phyloP scores from a whole-genome alignment of 2,113 vertebrate genomes.

The Anas platyrhynchos region DNA sequence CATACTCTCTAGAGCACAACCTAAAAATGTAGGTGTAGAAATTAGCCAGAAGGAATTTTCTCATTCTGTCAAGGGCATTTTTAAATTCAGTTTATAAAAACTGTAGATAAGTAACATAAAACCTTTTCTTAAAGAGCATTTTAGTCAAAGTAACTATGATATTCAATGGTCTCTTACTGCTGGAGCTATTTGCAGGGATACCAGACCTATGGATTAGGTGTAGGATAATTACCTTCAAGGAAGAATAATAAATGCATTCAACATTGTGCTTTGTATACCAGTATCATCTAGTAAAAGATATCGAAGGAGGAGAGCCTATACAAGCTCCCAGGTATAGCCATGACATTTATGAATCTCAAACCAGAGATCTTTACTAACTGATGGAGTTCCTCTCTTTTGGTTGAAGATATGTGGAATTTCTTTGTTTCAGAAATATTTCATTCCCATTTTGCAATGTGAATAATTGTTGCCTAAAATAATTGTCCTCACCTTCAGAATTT shows the following conservation, averaged over 20 bases:
- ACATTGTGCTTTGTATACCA: background rate
- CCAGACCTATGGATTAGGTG: background rate
- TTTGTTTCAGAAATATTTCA: background rate
- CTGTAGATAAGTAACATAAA: background rate
- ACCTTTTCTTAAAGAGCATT: background rate
- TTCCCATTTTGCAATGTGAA: background rate
- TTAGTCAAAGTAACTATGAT: background rate
- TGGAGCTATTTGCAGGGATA: background rate
- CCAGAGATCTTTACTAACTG: background rate
- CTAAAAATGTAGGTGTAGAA: slow-evolving; percentile 14
- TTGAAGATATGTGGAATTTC: background rate
- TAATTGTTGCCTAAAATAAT: background rate
- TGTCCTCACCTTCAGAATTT: background rate
- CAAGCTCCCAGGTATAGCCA: background rate
- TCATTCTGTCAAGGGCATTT: background rate
- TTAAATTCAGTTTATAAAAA: slow-evolving; percentile 3
- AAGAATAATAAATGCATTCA: background rate
- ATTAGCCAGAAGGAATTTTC: slow-evolving; percentile 38
- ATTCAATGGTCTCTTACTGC: background rate
- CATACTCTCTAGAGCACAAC: slow-evolving; percentile 33
- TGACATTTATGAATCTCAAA: background rate
- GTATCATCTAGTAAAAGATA: background rate
- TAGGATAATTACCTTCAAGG: accelerated
- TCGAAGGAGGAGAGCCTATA: background rate
- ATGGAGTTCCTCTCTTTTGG: background rate